Conservation (phyloP, 2,113 vertebrate genomes). For the Pangasianodon hypophthalmus region DNA sequence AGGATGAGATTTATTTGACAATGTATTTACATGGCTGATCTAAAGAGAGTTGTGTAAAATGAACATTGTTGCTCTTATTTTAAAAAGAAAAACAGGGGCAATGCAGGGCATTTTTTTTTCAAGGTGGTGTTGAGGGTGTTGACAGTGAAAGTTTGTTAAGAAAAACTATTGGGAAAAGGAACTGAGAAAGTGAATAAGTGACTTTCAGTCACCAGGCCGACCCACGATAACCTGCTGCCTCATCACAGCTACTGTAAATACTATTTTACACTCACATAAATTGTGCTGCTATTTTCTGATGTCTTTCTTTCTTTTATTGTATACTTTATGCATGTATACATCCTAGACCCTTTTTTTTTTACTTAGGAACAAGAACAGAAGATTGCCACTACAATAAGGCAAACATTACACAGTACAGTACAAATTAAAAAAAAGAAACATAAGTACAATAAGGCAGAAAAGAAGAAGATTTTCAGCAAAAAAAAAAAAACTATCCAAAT, state of each 20-base stretch:
- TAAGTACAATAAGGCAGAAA: not conserved
- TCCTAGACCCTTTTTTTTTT: not conserved
- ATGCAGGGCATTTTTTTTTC: not conserved
- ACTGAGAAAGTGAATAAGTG: slow-evolving; percentile 6
- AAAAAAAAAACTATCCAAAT: not conserved
- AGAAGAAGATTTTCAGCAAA: not conserved
- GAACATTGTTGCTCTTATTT: not conserved
- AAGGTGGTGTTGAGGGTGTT: not conserved
- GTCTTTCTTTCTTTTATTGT: not conserved
- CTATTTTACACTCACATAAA: not conserved
- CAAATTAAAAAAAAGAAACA: not conserved
- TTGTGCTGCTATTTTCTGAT: too few relatives aligned
- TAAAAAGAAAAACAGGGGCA: not conserved
- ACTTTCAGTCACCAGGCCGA: not conserved
- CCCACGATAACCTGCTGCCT: not conserved
- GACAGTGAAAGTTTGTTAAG: not conserved
- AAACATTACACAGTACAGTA: not conserved
- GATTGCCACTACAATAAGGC: not conserved
- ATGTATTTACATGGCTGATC: not conserved
- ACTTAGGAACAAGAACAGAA: not conserved
- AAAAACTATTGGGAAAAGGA: not conserved
- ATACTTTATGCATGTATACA: not conserved
- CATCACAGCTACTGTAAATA: not conserved
- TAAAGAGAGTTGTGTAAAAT: not conserved
- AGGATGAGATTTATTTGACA: not conserved